Conservation (phyloP, 1,140 invertebrate genomes). For the Neuroterus valhalla region DNA sequence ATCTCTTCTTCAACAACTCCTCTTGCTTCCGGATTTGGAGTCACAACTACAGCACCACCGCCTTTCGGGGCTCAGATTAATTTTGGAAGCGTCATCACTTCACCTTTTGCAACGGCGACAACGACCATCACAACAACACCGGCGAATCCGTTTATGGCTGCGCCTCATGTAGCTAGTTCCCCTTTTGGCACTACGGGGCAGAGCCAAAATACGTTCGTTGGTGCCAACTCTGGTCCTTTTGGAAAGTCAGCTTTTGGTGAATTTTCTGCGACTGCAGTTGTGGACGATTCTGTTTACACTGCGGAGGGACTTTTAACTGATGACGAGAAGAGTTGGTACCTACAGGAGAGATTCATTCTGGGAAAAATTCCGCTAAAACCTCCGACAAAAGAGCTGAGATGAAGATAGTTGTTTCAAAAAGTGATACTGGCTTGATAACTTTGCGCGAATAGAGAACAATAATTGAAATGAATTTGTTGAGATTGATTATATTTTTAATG, state of each 20-base stretch:
- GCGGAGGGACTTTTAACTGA: constrained; percentile 60
- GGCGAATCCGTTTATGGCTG: constrained; percentile 51
- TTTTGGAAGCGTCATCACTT: constrained; percentile 15
- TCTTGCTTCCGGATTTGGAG: neutral
- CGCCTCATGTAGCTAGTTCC: constrained; percentile 34
- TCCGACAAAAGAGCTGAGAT: constrained; percentile 68
- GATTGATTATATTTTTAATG: neutral
- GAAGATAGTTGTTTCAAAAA: neutral
- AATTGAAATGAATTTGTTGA: no score
- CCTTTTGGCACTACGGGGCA: constrained; percentile 51
- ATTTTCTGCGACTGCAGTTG: constrained; percentile 37
- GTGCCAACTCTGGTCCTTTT: constrained; percentile 45
- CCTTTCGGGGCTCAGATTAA: neutral
- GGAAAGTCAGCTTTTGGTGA: constrained; percentile 50
- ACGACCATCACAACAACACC: constrained; percentile 31
- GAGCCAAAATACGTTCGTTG: constrained; percentile 34
- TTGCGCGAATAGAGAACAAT: neutral
- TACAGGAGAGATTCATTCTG: constrained; percentile 59
- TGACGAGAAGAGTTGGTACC: constrained; percentile 63
- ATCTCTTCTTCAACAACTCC: neutral
- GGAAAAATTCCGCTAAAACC: constrained; percentile 66
- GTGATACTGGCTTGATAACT: neutral
- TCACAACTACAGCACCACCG: neutral
- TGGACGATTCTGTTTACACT: constrained; percentile 63
- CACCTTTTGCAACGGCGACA: constrained; percentile 42